Base-by-base conservation (phyloP, 2,113 vertebrate species). In the Melierax canorus region DNA sequence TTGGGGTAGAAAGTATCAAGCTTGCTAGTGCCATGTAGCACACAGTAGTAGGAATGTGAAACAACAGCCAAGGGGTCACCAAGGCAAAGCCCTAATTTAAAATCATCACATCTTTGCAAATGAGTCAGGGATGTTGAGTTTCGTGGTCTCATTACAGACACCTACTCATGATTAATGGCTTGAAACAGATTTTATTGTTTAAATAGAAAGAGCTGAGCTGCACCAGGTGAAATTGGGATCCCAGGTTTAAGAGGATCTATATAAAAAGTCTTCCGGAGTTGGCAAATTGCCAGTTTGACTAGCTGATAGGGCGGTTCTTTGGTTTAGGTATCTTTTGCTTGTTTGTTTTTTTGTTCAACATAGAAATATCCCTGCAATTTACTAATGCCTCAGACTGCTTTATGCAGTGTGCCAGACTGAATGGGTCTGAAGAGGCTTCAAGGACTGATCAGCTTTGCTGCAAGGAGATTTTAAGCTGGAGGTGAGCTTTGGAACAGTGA, bases 401-500 rank as follows among this genome's bases (percentile, higher is more conserved):
- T 95, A 41, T 78, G 75, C 95, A 91, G 53, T 30, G 36, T 92
- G 75, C 84, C 78, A 86, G 56, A 46, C 66, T 90, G 87, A 92
- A 78, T 60, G 78, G 63, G 48, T 95, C 94, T 95, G 91, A 95
- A 73, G 85, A 91, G 89, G 62, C 77, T 92, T 86, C 80, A 89
- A 94, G 91, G 91, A 88, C 95, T 93, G 92, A 90, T 81, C 72
- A 88, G 85, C 62, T 94, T 85, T 94, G 80, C 85, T 79, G 63
- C 90, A 92, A 94, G 94, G 82, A 90, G 88, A 71, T 86, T 74
- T 88, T 75, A 89, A 88, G 74, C 78, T 82, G 67, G 90, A 93
- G 87, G 92, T 94, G 92, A 96, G 90, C 93, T 89, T 62, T 88
- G 85, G 90, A 94, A 90, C 95, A 86, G 55, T 96, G 85, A 92